A percentile compares a stretch with the other conserved stretches of the same genome.
Conservation (phyloP, 2,888 invertebrate genomes). For the Tinea pellionella region DNA sequence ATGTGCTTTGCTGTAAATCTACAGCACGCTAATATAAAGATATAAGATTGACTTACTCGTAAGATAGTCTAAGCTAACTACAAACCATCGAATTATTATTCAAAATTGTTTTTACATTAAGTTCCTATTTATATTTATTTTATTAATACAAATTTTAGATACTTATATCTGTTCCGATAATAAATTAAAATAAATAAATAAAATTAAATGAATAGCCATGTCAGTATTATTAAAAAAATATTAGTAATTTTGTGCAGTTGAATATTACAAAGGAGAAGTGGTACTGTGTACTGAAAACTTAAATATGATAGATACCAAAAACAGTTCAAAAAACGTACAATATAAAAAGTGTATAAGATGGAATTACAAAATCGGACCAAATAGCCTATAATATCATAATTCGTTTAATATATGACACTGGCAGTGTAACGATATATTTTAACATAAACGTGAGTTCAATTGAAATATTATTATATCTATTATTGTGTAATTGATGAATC, state of each 20-base stretch:
- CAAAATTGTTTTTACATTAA: not conserved
- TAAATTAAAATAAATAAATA: not conserved
- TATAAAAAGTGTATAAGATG: slow-evolving; percentile 56
- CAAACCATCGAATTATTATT: not conserved
- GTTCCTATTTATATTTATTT: not conserved
- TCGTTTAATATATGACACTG: slow-evolving; percentile 58
- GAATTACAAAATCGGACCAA: slow-evolving; percentile 66
- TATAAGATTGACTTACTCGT: not conserved
- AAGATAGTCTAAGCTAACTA: slow-evolving; percentile 2
- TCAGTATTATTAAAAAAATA: not conserved
- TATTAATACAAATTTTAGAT: not conserved
- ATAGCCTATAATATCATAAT: slow-evolving; percentile 51
- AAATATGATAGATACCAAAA: slow-evolving; percentile 25
- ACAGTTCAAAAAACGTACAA: slow-evolving; percentile 61
- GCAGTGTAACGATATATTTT: slow-evolving; percentile 56
- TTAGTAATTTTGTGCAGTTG: not conserved
- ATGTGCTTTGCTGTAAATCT: slow-evolving; percentile 45
- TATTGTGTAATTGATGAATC: not conserved
- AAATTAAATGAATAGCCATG: not conserved
- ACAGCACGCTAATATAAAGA: not conserved
- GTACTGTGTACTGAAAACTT: not conserved
- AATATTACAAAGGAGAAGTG: slow-evolving; percentile 1
- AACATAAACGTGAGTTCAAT: slow-evolving; percentile 19
- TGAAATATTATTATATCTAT: too few species aligned
- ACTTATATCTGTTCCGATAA: not conserved